Evolutionary conservation across 2,888 invertebrate species (phyloP), one percentile per base, ranked within the genome.

Genomic region (Chymomyza procnemis): DNA sequence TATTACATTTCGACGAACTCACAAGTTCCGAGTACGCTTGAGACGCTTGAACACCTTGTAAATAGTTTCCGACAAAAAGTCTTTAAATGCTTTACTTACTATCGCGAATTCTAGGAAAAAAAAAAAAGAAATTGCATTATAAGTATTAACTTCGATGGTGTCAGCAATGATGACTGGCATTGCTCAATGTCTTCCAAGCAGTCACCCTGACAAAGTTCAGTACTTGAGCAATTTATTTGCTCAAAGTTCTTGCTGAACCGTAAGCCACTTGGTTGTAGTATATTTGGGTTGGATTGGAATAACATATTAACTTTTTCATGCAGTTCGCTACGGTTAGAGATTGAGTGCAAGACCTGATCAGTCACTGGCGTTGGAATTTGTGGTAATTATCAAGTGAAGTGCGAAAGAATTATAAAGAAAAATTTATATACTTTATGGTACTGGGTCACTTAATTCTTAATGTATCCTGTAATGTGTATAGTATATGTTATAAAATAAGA

Each of bases 181-280:
- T 41, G 12, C 34, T 41, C 34, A 41, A 41, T 41, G 34, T 41
- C 34, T 41, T 9, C 12, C 12, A 12, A 9, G 34, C 34, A 41
- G 34, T 41, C 12, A 41, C 12, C 12, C 22, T 21, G 54, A 19
- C 54, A 54, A 14, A 1, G 8, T 19, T 9, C 22, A 19, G 5
- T 21, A 21, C 12, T 54, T 54, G 54, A 14, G 54, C 22, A 54
- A 19, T 54, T 54, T 54, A 54, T 54, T 54, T 54, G 22, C 54
- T 14, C 19, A 54, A 22, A 54, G 19, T 54, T 54, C 22, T 54
- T 54, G 54, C 18, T 19, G 50, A 50, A 41, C 34, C 12, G 1
- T 41, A 12, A 18, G 16, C 50, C 3, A 50, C 18, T 50, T 12
- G 34, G 2, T 41, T 12, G 30, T 3, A 41, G 34, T 12, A 5